Conservation (phyloP, 2,888 invertebrate genomes). For the Sycophila texana region DNA sequence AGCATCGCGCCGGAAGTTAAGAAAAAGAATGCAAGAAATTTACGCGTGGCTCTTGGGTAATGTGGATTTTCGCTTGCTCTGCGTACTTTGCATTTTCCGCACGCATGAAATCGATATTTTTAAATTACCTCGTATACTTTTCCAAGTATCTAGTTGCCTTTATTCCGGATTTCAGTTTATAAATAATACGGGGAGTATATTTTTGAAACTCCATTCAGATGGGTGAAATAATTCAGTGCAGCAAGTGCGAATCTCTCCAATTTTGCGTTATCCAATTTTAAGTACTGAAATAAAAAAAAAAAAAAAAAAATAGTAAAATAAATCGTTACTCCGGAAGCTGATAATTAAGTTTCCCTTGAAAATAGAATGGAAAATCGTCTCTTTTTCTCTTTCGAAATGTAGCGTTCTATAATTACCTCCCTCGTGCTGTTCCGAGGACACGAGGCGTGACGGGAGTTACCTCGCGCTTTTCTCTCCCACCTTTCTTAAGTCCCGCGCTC, state of each 20-base stretch:
- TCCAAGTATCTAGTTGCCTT: not conserved
- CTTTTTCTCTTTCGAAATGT: too few species aligned
- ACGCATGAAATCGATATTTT: not conserved
- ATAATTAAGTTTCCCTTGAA: too few species aligned
- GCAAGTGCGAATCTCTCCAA: too few species aligned
- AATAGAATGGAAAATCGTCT: not conserved
- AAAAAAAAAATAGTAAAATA: too few species aligned
- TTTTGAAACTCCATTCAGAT: too few species aligned
- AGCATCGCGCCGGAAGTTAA: not conserved
- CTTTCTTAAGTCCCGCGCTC: not conserved
- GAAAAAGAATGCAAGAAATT: conserved; percentile 16
- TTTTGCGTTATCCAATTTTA: too few species aligned
- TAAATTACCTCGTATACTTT: not conserved
- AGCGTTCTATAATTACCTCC: not conserved
- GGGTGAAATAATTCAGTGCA: too few species aligned
- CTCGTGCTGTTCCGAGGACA: not conserved
- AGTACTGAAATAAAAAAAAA: too few species aligned
- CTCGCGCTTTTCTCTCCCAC: not conserved
- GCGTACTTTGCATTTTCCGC: not conserved
- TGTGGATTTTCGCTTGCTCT: not conserved
- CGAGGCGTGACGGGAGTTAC: conserved; percentile 11
- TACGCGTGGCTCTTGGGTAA: not conserved
- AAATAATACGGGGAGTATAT: not conserved
- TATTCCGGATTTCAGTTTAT: not conserved
- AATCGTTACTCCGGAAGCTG: too few species aligned